A percentile compares a stretch with the other conserved stretches of the same genome.
phyloP scores from a whole-genome alignment of 2,797 vertebrate genomes.

The Rhadinocentrus ornatus region DNA sequence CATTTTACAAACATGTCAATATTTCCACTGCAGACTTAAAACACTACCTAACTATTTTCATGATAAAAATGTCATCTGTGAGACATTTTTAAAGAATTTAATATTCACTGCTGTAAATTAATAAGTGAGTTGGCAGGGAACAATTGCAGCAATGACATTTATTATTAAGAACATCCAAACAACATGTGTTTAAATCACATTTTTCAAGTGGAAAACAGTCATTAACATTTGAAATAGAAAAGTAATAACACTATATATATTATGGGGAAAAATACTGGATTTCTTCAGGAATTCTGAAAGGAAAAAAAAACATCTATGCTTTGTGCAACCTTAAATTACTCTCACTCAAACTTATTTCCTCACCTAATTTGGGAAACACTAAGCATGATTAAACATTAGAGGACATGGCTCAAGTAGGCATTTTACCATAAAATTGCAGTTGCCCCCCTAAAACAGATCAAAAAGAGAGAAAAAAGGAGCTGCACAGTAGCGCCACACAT shows the following conservation, averaged over 20 bases:
- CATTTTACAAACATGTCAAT: too few relatives aligned
- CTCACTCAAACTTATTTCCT: slow-evolving; percentile 33
- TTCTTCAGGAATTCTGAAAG: not conserved
- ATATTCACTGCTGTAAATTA: too few relatives aligned
- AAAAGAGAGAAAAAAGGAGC: slow-evolving; percentile 67
- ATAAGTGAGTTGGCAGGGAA: too few relatives aligned
- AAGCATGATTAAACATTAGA: slow-evolving; percentile 78
- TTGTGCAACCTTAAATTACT: not conserved
- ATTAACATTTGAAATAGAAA: not conserved
- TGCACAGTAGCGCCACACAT: slow-evolving; percentile 74
- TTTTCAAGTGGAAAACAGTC: too few relatives aligned
- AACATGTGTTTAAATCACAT: too few relatives aligned
- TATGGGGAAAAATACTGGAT: not conserved
- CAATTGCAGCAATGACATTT: too few relatives aligned
- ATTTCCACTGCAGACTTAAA: too few relatives aligned
- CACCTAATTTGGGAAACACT: slow-evolving; percentile 48
- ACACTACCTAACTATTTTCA: too few relatives aligned
- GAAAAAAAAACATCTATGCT: not conserved
- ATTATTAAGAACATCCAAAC: too few relatives aligned
- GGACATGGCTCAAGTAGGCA: slow-evolving; percentile 72
- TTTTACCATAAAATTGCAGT: slow-evolving; percentile 80
- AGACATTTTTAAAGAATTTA: too few relatives aligned
- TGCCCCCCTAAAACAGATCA: slow-evolving; percentile 68
- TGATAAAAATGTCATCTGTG: too few relatives aligned
- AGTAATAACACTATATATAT: not conserved